A percentile compares a stretch with the other conserved stretches of the same genome.
These are phyloP conservation scores for Beris chalybata DNA, from an alignment of 2,888 invertebrate species.

Conservation along the genomic window DNA sequence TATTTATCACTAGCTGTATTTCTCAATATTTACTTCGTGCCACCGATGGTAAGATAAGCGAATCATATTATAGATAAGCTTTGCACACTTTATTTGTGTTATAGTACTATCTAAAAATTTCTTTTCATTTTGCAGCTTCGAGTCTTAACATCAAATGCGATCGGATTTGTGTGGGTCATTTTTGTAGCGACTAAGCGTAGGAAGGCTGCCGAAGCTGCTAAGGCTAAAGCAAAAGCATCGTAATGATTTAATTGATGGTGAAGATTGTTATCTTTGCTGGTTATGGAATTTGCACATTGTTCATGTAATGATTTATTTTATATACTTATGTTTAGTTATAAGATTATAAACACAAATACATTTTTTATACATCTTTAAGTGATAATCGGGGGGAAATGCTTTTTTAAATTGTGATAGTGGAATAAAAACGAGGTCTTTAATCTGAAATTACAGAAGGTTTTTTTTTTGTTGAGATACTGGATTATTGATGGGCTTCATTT, in stretches of 20 bases:
- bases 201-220: constrained; percentile 46
- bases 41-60: constrained; percentile 67
- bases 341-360: no score
- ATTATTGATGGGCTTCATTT: no score
- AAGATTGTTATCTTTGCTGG: not conserved
- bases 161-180: constrained; percentile 78
- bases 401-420: no score
- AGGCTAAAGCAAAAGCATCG: constrained; percentile 9
- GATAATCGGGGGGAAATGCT: no score
- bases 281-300: constrained; percentile 5
- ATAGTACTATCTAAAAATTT: constrained; percentile 15
- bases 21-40: constrained; percentile 73
- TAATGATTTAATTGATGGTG: not conserved
- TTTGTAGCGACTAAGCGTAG: constrained; percentile 72
- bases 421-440: no score
- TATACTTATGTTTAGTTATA: no score
- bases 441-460: no score
- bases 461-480: no score
- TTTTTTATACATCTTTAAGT: no score
- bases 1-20: constrained; percentile 75
- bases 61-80: not conserved
- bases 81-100: not conserved
- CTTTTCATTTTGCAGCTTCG: constrained; percentile 64
- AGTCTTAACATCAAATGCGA: constrained; percentile 73
- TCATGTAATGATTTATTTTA: no score